Conservation (phyloP, 2,888 invertebrate genomes). For the Aphrophora alni region DNA sequence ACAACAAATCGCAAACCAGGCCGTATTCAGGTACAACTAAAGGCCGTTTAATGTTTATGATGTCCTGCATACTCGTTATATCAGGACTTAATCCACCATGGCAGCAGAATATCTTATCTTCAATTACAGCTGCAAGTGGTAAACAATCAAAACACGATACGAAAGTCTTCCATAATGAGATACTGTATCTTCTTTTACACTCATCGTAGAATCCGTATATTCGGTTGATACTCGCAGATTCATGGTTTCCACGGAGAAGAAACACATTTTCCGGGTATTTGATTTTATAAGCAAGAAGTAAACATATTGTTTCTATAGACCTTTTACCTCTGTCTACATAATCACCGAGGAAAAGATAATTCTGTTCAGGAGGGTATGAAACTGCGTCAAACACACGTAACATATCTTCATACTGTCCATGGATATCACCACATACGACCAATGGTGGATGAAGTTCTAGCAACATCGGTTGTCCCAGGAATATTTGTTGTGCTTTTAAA, state of each 20-base stretch:
- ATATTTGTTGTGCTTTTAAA: conserved; percentile 35
- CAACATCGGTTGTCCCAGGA: conserved; percentile 37
- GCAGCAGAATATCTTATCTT: conserved; percentile 70
- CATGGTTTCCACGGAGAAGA: conserved; percentile 90
- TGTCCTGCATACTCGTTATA: conserved; percentile 64
- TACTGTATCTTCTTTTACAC: conserved; percentile 68
- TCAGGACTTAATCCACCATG: conserved; percentile 62
- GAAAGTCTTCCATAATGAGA: conserved; percentile 56
- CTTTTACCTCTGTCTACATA: conserved; percentile 59
- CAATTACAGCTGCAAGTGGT: conserved; percentile 68
- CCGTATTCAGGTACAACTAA: conserved; percentile 64
- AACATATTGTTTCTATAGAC: conserved; percentile 95
- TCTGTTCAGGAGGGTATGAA: conserved; percentile 11
- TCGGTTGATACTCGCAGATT: conserved; percentile 89
- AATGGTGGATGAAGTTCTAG: conserved; percentile 40
- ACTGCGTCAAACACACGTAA: conserved; percentile 9
- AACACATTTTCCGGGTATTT: conserved; percentile 99
- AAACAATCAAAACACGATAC: conserved; percentile 60
- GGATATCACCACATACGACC: conserved; percentile 35
- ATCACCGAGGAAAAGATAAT: conserved; percentile 19
- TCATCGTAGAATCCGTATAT: conserved; percentile 84
- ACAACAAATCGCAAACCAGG: conserved; percentile 64
- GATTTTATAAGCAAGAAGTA: conserved; percentile 96
- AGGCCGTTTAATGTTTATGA: conserved; percentile 63
- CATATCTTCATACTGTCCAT: conserved; percentile 24